Evolutionary conservation across 2,888 invertebrate species (phyloP), one percentile per base, ranked within the genome.

Genomic region (Drosophila rellima): DNA sequence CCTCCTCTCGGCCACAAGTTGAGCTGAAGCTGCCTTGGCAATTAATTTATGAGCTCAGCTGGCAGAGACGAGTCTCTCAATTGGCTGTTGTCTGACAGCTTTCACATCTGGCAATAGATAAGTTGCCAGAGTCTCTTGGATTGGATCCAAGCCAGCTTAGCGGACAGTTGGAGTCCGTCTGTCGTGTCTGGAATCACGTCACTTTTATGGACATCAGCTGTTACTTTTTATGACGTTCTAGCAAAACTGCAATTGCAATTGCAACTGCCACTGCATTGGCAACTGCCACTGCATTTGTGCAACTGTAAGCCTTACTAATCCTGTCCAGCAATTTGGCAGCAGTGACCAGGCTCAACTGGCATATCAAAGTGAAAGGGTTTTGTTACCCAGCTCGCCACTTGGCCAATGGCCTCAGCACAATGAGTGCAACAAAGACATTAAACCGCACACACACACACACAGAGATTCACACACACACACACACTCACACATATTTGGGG

Each of bases 331-430:
- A 67, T 86, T 86, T 86, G 82, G 86, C 82, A 83, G 80, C 86
- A 76, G 79, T 74, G 84, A 74, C 86, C 74, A 47, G 47, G 47
- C 40, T 56, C 61, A 54, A 37, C 54, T 65, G 71, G 74, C 78
- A 64, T 48, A 78, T 86, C 89, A 84, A 78, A 84, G 89, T 86
- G 83, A 88, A 88, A 88, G 88, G 83, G 87, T 73, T 88, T 78
- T 71, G 63, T 56, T 51, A 50, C 56, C 65, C 65, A 57, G 51
- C 68, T 74, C 73, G 60, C 66, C 71, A 71, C 57, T 71, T 80
- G 78, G 70, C 82, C 70, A 70, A 23, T 59, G 54, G 57, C 75
- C 79, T 76, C 45, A 39, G 39, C 39, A 44, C 39, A 42, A 39
- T 48, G 35, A 42, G 29, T 37, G 54, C 33, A 62, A 56, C 55